A percentile compares a stretch with the other conserved stretches of the same genome.
Evolutionary conservation across 1,140 invertebrate species (phyloP).

Genomic region (Anastatus disparis): DNA sequence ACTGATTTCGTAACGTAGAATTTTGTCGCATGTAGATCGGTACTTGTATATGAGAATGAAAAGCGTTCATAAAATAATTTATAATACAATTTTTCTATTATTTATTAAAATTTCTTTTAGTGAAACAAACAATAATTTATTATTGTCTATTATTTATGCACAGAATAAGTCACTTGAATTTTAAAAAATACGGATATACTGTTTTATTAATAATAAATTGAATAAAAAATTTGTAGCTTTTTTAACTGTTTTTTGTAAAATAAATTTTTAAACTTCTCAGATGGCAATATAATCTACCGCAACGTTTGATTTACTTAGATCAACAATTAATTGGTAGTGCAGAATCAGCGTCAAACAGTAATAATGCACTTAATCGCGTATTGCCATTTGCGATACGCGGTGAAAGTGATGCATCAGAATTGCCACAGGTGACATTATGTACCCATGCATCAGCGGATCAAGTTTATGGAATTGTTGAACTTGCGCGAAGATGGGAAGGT

Average conservation of each 20-base stretch:
- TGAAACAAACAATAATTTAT: too few species aligned
- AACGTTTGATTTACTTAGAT: constrained; percentile 66
- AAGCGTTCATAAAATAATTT: too few species aligned
- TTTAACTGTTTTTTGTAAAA: too few species aligned
- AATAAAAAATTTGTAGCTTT: too few species aligned
- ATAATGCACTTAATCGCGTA: constrained; percentile 65
- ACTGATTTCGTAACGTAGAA: too few species aligned
- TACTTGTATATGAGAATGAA: too few species aligned
- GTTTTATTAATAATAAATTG: not conserved
- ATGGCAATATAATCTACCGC: constrained; percentile 73
- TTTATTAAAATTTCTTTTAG: too few species aligned
- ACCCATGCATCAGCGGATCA: constrained; percentile 82
- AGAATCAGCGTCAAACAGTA: constrained; percentile 67
- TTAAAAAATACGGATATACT: too few species aligned
- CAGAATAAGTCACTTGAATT: too few species aligned
- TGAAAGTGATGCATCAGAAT: constrained; percentile 51
- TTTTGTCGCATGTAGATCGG: too few species aligned
- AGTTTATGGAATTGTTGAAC: constrained; percentile 75
- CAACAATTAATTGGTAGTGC: constrained; percentile 65
- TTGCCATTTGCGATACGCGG: constrained; percentile 71
- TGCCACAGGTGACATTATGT: constrained; percentile 70
- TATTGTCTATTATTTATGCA: too few species aligned
- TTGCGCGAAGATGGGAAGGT: constrained; percentile 78
- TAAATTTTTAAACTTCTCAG: not conserved
- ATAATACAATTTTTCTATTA: too few species aligned